Evolutionary conservation across 2,113 vertebrate genomes (phyloP).

Genomic region (Columba janthina): DNA sequence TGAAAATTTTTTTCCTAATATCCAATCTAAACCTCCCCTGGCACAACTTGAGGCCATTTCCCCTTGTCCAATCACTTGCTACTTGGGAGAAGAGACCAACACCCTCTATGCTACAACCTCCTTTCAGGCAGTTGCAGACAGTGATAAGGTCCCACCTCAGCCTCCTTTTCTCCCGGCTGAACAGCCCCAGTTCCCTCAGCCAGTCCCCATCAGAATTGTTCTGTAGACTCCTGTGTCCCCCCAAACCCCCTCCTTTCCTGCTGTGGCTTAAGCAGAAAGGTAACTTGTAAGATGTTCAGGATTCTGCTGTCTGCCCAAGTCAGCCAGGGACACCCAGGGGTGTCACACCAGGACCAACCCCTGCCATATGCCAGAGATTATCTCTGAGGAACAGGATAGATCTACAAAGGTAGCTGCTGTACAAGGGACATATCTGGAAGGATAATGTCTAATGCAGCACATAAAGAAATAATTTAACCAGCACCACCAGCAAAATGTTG

Average conservation of each 20-base stretch:
- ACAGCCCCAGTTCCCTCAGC: no score
- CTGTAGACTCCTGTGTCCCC: no score
- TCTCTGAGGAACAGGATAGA: neutral
- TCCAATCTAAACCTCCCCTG: no score
- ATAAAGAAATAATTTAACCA: neutral
- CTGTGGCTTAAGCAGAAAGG: neutral
- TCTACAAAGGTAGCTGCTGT: neutral
- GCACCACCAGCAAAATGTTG: neutral
- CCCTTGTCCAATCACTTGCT: no score
- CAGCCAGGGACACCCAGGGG: neutral
- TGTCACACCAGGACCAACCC: neutral
- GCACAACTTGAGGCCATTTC: no score
- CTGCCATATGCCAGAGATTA: constrained; percentile 39
- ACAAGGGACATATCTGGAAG: neutral
- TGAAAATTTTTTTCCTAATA: no score
- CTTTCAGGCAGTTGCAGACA: no score
- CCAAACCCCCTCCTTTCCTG: neutral
- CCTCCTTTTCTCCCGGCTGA: no score
- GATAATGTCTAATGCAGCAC: rapidly evolving
- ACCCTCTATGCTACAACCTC: no score
- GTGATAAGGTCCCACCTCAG: no score
- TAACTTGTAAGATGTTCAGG: neutral
- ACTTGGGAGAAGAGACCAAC: no score
- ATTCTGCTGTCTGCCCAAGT: neutral
- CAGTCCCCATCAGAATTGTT: no score